Percentiles rank a stretch among this genome's conserved stretches.
Evolutionary conservation across 35 echinoderm and acorn worm genomes (phyloP).

Genomic region (Strongylocentrotus purpuratus): DNA sequence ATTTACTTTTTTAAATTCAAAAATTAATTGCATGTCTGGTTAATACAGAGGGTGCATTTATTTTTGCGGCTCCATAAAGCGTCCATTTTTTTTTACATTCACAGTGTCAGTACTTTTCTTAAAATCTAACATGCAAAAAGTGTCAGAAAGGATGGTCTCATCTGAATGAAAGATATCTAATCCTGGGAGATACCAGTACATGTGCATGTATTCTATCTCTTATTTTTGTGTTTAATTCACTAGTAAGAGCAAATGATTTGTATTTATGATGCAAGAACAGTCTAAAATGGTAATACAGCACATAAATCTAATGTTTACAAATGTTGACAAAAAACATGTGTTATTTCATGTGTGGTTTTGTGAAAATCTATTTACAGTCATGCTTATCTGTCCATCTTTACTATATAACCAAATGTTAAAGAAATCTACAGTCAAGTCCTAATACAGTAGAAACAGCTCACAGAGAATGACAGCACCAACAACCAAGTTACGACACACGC

Average conservation of each 20-base stretch:
- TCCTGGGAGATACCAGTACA: too few relatives aligned
- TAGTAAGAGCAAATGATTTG: background rate
- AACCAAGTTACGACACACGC: background rate
- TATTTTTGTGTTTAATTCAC: too few relatives aligned
- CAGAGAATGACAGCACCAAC: background rate
- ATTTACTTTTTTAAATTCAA: too few relatives aligned
- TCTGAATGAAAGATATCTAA: background rate
- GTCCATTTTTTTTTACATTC: background rate
- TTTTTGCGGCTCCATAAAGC: background rate
- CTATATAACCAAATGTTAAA: background rate
- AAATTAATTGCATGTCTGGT: background rate
- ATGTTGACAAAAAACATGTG: background rate
- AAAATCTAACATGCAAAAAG: too few relatives aligned
- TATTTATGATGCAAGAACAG: background rate
- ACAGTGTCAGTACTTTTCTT: background rate
- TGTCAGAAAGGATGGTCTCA: background rate
- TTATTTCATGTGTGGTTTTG: background rate
- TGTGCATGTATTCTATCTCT: too few relatives aligned
- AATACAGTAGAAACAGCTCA: background rate
- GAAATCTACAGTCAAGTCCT: background rate
- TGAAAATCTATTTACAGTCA: background rate
- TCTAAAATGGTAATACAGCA: background rate
- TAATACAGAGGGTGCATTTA: background rate
- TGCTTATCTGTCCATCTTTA: background rate
- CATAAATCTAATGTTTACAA: background rate